Evolutionary conservation across 2,888 invertebrate genomes (phyloP).

Genomic region (Aspidiotus rigidus): DNA sequence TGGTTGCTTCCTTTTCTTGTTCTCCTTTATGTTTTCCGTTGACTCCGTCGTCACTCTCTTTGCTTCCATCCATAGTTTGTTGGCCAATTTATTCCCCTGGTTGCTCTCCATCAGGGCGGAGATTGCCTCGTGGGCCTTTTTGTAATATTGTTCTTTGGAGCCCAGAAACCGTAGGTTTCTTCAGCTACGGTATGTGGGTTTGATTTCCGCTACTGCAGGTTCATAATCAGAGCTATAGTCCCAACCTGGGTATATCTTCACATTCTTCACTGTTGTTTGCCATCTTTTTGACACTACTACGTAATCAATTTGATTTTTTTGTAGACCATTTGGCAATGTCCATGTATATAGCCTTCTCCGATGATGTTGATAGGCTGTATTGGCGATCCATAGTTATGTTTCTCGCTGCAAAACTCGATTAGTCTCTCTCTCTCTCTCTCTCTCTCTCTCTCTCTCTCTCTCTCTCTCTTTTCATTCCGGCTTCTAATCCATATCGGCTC

Average conservation of each 20-base stretch:
- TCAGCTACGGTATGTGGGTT: not conserved
- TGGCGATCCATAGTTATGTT: no score
- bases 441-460: no score
- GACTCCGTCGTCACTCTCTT: not conserved
- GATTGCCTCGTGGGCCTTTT: not conserved
- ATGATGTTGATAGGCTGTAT: conserved; percentile 1
- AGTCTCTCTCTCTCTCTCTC: no score
- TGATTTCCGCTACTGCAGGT: not conserved
- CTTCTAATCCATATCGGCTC: not conserved
- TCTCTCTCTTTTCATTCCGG: not conserved
- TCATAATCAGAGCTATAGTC: not conserved
- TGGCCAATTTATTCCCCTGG: not conserved
- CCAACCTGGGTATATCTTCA: not conserved
- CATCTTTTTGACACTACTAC: no score
- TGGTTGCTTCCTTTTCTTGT: not conserved
- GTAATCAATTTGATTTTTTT: no score
- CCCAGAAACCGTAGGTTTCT: not conserved
- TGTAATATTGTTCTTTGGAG: not conserved
- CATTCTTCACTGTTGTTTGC: not conserved
- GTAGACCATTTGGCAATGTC: no score
- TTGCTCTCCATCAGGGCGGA: not conserved
- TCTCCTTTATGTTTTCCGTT: not conserved
- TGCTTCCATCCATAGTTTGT: not conserved
- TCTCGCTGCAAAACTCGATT: not conserved
- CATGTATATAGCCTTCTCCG: no score